Evolutionary conservation across 2,797 vertebrate genomes (phyloP).

Genomic region (Typhlichthys subterraneus): DNA sequence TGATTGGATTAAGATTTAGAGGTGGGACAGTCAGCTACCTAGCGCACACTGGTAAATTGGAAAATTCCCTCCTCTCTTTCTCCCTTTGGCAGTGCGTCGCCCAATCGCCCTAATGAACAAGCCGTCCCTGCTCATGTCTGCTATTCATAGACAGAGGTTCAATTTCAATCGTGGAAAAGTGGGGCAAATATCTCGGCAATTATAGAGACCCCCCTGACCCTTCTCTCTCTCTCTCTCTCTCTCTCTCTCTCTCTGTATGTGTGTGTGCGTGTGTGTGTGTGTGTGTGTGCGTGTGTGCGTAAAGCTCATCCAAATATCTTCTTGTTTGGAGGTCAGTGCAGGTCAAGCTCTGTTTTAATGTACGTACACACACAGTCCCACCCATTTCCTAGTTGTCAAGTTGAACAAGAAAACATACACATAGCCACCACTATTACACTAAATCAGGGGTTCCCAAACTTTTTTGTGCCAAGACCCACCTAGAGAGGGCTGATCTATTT

Average conservation of each 20-base stretch:
- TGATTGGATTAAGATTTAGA: too few species aligned
- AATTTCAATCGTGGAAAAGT: conserved; percentile 33
- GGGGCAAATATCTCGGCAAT: conserved; percentile 17
- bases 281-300: not conserved
- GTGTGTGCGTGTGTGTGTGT: too few species aligned
- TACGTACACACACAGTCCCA: conserved; percentile 25
- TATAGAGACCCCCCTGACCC: conserved; percentile 17
- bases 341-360: conserved; percentile 27
- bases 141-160: conserved; percentile 48
- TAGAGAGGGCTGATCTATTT: too few species aligned
- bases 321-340: not conserved
- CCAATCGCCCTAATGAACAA: too few species aligned
- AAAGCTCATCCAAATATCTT: not conserved
- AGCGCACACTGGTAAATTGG: too few species aligned
- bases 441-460: too few species aligned
- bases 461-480: too few species aligned
- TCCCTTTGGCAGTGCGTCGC: too few species aligned
- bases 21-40: too few species aligned
- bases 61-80: too few species aligned
- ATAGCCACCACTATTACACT: not conserved
- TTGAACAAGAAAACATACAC: conserved; percentile 7
- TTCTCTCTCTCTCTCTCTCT: not conserved
- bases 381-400: conserved; percentile 40
- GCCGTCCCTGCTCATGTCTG: too few species aligned
- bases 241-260: too few species aligned